Percentiles rank a stretch among this genome's conserved stretches.
phyloP scores from a whole-genome alignment of 2,113 vertebrate species.

The Gulo gulo region DNA sequence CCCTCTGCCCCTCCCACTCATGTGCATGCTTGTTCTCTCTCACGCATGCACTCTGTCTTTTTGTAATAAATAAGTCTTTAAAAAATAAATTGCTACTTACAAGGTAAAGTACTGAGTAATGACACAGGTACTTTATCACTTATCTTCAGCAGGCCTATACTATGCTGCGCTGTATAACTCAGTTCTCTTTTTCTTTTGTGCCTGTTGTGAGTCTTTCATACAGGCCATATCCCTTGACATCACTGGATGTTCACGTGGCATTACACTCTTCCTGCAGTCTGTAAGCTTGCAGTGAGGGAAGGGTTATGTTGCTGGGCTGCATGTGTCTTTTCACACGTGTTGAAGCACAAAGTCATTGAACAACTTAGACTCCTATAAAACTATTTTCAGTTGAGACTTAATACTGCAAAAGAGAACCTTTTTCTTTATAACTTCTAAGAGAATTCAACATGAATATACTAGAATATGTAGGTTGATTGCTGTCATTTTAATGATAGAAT shows the following conservation, averaged over 20 bases:
- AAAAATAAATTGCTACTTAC: background rate
- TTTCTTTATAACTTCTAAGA: conserved; percentile 1
- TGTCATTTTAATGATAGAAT: background rate
- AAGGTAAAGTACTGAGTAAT: background rate
- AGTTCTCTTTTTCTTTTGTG: background rate
- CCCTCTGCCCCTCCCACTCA: background rate
- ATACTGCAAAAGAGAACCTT: background rate
- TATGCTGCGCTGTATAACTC: background rate
- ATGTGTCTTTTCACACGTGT: background rate
- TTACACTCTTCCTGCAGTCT: background rate
- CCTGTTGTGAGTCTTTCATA: background rate
- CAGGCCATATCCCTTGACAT: background rate
- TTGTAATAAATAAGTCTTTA: background rate
- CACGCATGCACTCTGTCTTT: background rate
- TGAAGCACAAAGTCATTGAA: conserved; percentile 1
- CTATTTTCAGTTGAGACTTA: conserved; percentile 17
- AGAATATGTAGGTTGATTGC: background rate
- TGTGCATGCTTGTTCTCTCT: background rate
- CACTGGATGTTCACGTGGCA: background rate
- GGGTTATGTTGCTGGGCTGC: background rate
- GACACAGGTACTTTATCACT: background rate
- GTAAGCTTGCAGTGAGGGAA: background rate
- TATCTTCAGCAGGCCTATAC: background rate
- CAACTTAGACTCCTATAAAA: background rate
- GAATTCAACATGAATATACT: background rate